phyloP scores from a whole-genome alignment of 2,888 invertebrate genomes.

The Metallyticus violacea region DNA sequence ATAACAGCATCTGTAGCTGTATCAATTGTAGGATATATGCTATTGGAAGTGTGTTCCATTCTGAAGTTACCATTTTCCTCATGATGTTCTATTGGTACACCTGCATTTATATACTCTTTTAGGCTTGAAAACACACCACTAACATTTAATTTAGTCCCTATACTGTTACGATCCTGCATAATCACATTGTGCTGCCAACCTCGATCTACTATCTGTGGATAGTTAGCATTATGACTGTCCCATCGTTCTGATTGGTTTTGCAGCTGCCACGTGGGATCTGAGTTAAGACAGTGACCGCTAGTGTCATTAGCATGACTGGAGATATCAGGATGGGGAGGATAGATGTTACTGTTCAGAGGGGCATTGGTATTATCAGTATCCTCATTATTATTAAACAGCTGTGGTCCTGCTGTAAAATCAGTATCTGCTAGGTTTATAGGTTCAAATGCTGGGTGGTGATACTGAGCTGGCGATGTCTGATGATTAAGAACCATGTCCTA shows the following conservation, averaged over 20 bases:
- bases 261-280: background rate
- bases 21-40: no score
- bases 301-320: background rate
- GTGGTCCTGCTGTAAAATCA: constrained; percentile 38
- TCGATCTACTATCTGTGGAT: background rate
- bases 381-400: background rate
- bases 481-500: constrained; percentile 7
- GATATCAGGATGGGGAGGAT: background rate
- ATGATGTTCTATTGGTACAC: background rate
- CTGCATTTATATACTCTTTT: constrained; percentile 58
- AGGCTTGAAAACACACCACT: constrained; percentile 63
- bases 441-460: constrained; percentile 40
- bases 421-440: constrained; percentile 42
- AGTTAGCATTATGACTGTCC: background rate
- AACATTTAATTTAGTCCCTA: constrained; percentile 49
- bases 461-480: constrained; percentile 36
- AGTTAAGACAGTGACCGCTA: no score
- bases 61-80: background rate
- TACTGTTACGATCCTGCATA: background rate
- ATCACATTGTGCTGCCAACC: constrained; percentile 4
- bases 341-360: background rate
- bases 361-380: background rate
- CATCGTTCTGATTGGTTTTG: background rate
- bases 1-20: background rate
- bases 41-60: no score